Conservation (phyloP, 2,797 vertebrate species). For the Rhadinocentrus ornatus region DNA sequence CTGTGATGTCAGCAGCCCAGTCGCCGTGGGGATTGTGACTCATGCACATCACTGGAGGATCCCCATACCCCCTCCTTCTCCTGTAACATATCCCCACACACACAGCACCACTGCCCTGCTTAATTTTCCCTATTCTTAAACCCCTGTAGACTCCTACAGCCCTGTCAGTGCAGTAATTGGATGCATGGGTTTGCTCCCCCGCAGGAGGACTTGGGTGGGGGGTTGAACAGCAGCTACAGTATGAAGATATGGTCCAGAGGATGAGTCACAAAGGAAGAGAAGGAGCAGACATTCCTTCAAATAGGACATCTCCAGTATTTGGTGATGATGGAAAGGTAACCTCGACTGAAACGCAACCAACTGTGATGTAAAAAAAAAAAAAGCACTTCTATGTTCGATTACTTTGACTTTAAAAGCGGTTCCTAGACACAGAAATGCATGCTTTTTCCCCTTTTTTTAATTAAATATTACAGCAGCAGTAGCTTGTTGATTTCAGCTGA, state of each 20-base stretch:
- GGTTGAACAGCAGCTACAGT: conserved; percentile 30
- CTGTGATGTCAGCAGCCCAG: conserved; percentile 63
- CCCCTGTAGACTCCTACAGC: conserved; percentile 30
- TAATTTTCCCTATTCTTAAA: conserved; percentile 33
- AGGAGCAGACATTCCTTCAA: conserved; percentile 35
- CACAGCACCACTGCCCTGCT: conserved; percentile 36
- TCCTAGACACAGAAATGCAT: background rate
- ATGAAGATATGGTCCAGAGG: conserved; percentile 43
- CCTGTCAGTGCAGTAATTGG: conserved; percentile 52
- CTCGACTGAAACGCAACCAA: conserved; percentile 9
- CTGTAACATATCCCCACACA: conserved; percentile 13
- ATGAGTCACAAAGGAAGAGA: conserved; percentile 61
- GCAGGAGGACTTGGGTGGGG: background rate
- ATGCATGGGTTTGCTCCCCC: conserved; percentile 26
- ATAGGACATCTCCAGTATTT: conserved; percentile 16
- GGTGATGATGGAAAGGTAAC: conserved; percentile 12
- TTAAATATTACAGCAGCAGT: background rate
- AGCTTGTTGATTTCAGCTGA: conserved; percentile 5
- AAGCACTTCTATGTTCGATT: conserved; percentile 6
- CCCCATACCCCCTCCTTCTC: background rate
- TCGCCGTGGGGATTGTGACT: conserved; percentile 66
- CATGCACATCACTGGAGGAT: conserved; percentile 54
- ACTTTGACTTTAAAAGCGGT: background rate
- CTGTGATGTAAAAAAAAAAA: background rate
- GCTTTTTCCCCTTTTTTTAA: background rate